A percentile compares a stretch with the other conserved stretches of the same genome.
Evolutionary conservation across 92 coral and sea anemone genomes (phyloP).

Genomic region (Diadumene lineata): DNA sequence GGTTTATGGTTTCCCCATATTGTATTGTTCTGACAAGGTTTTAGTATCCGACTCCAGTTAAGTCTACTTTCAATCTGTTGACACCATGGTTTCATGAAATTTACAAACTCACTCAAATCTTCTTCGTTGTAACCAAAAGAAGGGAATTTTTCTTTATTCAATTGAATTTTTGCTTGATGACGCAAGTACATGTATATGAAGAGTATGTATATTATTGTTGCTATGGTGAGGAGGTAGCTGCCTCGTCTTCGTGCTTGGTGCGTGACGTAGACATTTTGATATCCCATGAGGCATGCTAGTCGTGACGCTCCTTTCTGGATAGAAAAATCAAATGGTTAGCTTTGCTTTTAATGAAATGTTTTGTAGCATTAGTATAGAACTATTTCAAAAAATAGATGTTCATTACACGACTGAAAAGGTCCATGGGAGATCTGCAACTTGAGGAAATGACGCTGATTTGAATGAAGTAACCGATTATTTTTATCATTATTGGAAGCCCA

Average conservation of each 20-base stretch:
- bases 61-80: constrained; percentile 28
- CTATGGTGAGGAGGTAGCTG: constrained; percentile 15
- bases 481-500: too few species aligned
- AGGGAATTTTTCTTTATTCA: constrained; percentile 17
- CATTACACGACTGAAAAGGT: too few species aligned
- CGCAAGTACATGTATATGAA: constrained; percentile 23
- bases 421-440: too few species aligned
- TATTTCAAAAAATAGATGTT: too few species aligned
- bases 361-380: too few species aligned
- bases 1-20: constrained; percentile 35
- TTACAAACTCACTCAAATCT: constrained; percentile 36
- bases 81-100: constrained; percentile 64
- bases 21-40: constrained; percentile 49
- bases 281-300: constrained; percentile 26
- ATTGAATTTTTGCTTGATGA: constrained; percentile 18
- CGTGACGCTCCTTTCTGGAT: background rate
- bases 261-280: constrained; percentile 19
- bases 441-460: too few species aligned
- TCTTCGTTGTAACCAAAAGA: constrained; percentile 23
- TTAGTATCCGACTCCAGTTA: constrained; percentile 46
- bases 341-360: too few species aligned
- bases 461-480: too few species aligned
- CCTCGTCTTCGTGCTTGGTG: constrained; percentile 24
- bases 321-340: background rate
- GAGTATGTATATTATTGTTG: constrained; percentile 24